Conservation (phyloP, 2,113 vertebrate species). For the Cepphus grylle region DNA sequence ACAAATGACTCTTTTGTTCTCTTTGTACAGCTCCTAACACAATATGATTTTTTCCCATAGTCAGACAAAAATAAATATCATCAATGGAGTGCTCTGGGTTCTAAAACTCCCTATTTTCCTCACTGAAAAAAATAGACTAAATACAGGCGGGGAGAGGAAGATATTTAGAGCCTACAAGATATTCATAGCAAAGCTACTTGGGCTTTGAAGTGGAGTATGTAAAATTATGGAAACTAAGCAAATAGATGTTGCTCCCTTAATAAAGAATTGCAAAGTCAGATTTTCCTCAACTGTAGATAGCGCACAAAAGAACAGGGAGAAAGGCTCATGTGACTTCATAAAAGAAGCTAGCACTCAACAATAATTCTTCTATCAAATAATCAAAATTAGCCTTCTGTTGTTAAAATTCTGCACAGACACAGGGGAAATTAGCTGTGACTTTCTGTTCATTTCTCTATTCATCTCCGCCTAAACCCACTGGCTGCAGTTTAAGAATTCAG, state of each 20-base stretch:
- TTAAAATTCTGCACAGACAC: conserved; percentile 29
- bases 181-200: background rate
- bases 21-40: background rate
- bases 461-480: background rate
- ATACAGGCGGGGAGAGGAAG: fast-evolving
- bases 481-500: conserved; percentile 40
- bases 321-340: conserved; percentile 10
- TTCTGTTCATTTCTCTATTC: background rate
- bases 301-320: background rate
- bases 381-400: conserved; percentile 48
- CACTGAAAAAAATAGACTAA: background rate
- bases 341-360: conserved; percentile 28
- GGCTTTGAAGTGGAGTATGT: conserved; percentile 2
- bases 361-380: conserved; percentile 43
- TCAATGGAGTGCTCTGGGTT: background rate
- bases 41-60: background rate
- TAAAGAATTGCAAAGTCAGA: conserved; percentile 31
- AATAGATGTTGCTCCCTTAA: conserved; percentile 18
- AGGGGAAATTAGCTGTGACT: conserved; percentile 34
- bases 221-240: conserved; percentile 40
- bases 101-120: background rate
- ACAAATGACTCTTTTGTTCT: background rate
- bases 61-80: background rate
- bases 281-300: background rate
- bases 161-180: background rate